A percentile compares a stretch with the other conserved stretches of the same genome.
Evolutionary conservation across 2,797 vertebrate species (phyloP).

Genomic region (Labroides dimidiatus): DNA sequence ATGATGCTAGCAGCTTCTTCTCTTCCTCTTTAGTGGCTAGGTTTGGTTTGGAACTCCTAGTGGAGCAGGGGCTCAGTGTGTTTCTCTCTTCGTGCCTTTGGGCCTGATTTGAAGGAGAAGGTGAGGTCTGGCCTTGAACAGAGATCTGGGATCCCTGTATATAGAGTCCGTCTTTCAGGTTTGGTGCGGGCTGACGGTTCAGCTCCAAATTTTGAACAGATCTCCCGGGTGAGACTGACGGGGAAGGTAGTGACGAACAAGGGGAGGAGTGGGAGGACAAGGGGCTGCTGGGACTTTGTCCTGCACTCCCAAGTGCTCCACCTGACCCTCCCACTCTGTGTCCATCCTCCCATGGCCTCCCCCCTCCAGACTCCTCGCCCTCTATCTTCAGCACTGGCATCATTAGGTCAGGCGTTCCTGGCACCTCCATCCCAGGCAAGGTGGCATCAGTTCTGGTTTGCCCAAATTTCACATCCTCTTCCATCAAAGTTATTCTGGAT

Average conservation of each 20-base stretch:
- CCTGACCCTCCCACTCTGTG: conserved; percentile 62
- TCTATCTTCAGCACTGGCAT: conserved; percentile 59
- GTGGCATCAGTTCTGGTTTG: conserved; percentile 39
- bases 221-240: conserved; percentile 68
- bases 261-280: conserved; percentile 71
- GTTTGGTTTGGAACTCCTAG: conserved; percentile 24
- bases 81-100: conserved; percentile 68
- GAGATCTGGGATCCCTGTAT: conserved; percentile 43
- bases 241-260: conserved; percentile 64
- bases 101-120: conserved; percentile 24
- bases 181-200: conserved; percentile 23
- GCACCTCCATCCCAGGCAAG: conserved; percentile 1
- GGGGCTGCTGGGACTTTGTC: conserved; percentile 80
- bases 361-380: conserved; percentile 73
- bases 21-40: conserved; percentile 32
- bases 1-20: conserved; percentile 16
- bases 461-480: conserved; percentile 58
- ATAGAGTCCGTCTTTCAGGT: conserved; percentile 34
- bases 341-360: conserved; percentile 76
- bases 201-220: conserved; percentile 25
- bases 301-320: conserved; percentile 71
- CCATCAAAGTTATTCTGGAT: conserved; percentile 55
- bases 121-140: conserved; percentile 25
- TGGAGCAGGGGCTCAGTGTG: conserved; percentile 74
- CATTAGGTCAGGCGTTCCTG: conserved; percentile 17